Base-by-base conservation (phyloP, 2,113 vertebrate species). In the Echinops telfairi region DNA sequence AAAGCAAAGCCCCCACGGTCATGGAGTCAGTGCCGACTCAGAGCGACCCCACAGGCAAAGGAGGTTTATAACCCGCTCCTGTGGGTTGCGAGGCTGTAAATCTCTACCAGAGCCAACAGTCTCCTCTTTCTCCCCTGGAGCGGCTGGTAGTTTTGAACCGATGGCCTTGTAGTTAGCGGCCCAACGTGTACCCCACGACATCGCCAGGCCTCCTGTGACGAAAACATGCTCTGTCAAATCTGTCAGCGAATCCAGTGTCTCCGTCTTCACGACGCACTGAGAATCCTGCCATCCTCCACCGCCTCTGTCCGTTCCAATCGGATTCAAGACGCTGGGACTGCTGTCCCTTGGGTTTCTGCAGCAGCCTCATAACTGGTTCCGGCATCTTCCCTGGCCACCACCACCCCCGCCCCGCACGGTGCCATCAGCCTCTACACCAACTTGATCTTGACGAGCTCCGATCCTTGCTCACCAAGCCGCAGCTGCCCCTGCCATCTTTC, bases 301-400 rank as follows among this genome's bases (percentile, higher is more conserved):
- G 23, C 73, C 36, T 90, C 38, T 3, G 60, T 86, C 73, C 76
- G 57, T 62, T 75, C 60, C 77, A 60, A 58, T 86, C 47, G 11
- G 19, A 64, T 53, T 53, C 86, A 81, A 95, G 47, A 76, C 47
- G 19, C 86, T 53, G 4, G 77, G 83, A 57, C 76, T 80, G 75
- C 75, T 62, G 79, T 64, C 7, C 0, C 77, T 90, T 53, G 27
- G 77, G 78, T 40, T 77, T 93, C 83, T 90, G 86, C 58, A 60
- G 40, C 40, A 40, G 40, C 40, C 40, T 40, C 40, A 40, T 40
- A 40, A 33, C 1, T 0, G 75, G 16, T 4, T 17, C 31, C 3
- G 14, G 36, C 3, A 3, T 75, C 57, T 58, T 27, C 79, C 66
- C 81, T 81, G 71, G 20, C 53, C 25, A 25, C 3, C 3, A 17